These are phyloP conservation scores for Bagarius yarrelli DNA, from an alignment of 2,113 vertebrate genomes.

Conservation along the genomic window DNA sequence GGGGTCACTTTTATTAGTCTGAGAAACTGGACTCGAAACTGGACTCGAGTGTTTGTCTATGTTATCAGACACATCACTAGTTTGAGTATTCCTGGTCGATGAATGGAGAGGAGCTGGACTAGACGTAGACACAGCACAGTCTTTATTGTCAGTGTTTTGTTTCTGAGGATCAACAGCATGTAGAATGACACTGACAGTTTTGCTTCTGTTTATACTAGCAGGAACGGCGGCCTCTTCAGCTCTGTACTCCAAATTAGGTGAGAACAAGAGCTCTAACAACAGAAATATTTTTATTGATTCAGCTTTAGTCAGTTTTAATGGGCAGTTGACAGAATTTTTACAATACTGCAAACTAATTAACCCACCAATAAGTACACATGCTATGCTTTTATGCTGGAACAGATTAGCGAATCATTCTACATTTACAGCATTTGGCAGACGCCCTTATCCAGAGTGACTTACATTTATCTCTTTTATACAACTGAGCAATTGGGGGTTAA, in stretches of 20 bases:
- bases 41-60: not conserved
- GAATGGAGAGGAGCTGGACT: not conserved
- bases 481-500: too few species aligned
- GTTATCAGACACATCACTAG: not conserved
- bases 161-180: constrained; percentile 1
- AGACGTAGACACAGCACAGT: not conserved
- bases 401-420: not conserved
- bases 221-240: not conserved
- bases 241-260: constrained; percentile 35
- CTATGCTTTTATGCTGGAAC: not conserved
- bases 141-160: not conserved
- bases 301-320: not conserved
- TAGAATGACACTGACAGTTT: not conserved
- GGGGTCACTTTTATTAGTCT: not conserved
- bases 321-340: not conserved
- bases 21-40: not conserved
- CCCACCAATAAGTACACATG: not conserved
- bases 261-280: constrained; percentile 14
- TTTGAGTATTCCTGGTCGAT: not conserved
- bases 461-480: too few species aligned
- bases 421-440: too few species aligned
- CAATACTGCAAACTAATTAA: not conserved
- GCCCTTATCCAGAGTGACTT: too few species aligned
- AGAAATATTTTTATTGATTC: not conserved
- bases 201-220: not conserved